Evolutionary conservation across 2,888 invertebrate genomes (phyloP).

Genomic region (Hemistola chrysoprasaria): DNA sequence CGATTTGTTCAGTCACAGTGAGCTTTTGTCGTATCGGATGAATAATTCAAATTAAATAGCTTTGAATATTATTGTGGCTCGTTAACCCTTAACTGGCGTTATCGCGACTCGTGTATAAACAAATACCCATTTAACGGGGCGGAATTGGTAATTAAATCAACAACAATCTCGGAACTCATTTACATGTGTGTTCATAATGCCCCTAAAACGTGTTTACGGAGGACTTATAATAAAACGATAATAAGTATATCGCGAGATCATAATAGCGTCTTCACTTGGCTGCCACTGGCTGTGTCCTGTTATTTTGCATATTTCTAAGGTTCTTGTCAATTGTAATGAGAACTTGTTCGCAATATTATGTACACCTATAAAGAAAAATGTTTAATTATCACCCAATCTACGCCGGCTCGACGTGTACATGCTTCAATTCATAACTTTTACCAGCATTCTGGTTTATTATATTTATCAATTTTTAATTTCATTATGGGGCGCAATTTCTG

Average conservation of each 20-base stretch:
- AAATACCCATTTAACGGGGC: constrained; percentile 65
- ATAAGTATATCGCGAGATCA: constrained; percentile 46
- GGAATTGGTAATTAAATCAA: constrained; percentile 71
- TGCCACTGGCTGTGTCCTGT: constrained; percentile 37
- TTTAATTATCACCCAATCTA: too few species aligned
- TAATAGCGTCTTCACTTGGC: constrained; percentile 38
- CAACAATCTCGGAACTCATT: constrained; percentile 48
- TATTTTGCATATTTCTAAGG: constrained; percentile 31
- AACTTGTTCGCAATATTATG: constrained; percentile 39
- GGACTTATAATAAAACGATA: constrained; percentile 59
- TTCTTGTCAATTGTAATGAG: constrained; percentile 41
- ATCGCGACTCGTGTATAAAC: constrained; percentile 66
- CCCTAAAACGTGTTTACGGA: constrained; percentile 56
- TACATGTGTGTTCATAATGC: constrained; percentile 43
- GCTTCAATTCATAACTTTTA: too few species aligned
- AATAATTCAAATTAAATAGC: constrained; percentile 52
- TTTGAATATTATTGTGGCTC: constrained; percentile 43
- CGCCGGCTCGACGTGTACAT: too few species aligned
- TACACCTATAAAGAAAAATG: too few species aligned
- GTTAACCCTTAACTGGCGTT: constrained; percentile 65
- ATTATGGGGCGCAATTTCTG: constrained; percentile 3
- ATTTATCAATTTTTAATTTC: constrained; percentile 22
- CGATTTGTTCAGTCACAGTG: constrained; percentile 8
- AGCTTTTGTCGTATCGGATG: constrained; percentile 23
- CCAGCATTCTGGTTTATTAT: background rate